A percentile compares a stretch with the other conserved stretches of the same genome.
phyloP scores from a whole-genome alignment of 2,113 vertebrate genomes.

The Epinephelus cyanopodus region DNA sequence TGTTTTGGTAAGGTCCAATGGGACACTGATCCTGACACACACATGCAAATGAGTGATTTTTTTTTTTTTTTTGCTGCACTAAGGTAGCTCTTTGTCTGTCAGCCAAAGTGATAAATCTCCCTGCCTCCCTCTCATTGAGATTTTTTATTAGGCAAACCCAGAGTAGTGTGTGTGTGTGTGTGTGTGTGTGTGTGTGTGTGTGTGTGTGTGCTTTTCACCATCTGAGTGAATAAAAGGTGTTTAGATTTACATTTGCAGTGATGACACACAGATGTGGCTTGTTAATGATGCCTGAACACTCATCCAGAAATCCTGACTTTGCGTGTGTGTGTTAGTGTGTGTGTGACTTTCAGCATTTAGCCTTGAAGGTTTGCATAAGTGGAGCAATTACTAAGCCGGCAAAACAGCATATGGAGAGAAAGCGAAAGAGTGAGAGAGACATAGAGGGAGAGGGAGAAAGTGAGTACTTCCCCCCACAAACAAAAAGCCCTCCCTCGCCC shows the following conservation, averaged over 20 bases:
- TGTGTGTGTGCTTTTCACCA: not conserved
- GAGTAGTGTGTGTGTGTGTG: not conserved
- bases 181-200: slow-evolving; percentile 1
- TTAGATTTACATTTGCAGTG: slow-evolving; percentile 35
- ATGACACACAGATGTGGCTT: slow-evolving; percentile 39
- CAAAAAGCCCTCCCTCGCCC: slow-evolving; percentile 1
- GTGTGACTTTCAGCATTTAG: slow-evolving; percentile 35
- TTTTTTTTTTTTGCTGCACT: not conserved
- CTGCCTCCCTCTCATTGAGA: not conserved
- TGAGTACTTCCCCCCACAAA: not conserved
- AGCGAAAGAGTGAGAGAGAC: not conserved
- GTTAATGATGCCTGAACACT: slow-evolving; percentile 41
- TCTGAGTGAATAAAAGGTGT: slow-evolving; percentile 26
- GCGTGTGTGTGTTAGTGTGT: slow-evolving; percentile 20
- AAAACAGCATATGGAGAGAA: slow-evolving; percentile 59
- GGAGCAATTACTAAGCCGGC: slow-evolving; percentile 50
- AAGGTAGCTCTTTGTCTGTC: slow-evolving; percentile 11
- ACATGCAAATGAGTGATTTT: not conserved
- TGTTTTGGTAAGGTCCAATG: not conserved
- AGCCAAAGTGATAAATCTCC: not conserved
- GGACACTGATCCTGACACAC: not conserved
- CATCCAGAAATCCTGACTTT: slow-evolving; percentile 18
- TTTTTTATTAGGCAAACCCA: slow-evolving; percentile 1
- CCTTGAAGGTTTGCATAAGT: slow-evolving; percentile 59
- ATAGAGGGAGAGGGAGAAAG: not conserved